Percentiles rank a stretch among this genome's conserved stretches.
phyloP scores from a whole-genome alignment of 2,888 invertebrate species.

The Brenthis hecate region DNA sequence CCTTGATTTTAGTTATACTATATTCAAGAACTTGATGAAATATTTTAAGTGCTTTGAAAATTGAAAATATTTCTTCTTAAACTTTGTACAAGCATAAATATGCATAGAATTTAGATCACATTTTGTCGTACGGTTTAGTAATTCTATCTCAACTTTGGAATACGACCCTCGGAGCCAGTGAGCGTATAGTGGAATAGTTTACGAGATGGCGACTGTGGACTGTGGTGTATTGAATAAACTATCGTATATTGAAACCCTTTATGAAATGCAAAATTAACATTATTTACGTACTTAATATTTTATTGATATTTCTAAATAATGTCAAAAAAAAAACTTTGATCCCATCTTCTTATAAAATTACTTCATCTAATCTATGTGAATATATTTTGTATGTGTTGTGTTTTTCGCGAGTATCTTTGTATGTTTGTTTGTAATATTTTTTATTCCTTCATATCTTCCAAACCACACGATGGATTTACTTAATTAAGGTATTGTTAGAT shows the following conservation, averaged over 20 bases:
- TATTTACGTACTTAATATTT: neutral
- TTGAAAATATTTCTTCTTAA: neutral
- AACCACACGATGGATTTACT: too few species aligned
- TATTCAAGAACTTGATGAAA: too few species aligned
- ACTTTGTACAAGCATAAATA: conserved; percentile 2
- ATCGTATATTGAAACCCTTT: neutral
- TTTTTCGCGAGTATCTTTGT: too few species aligned
- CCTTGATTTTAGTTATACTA: too few species aligned
- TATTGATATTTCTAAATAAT: neutral
- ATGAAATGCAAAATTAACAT: conserved; percentile 14
- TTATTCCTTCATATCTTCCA: too few species aligned
- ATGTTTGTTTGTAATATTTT: too few species aligned
- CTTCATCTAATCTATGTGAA: too few species aligned
- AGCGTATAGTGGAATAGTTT: conserved; percentile 19
- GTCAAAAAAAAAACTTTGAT: neutral
- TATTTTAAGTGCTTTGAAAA: neutral
- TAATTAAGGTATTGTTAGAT: too few species aligned
- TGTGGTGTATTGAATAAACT: conserved; percentile 16
- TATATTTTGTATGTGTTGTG: too few species aligned
- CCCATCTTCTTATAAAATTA: too few species aligned
- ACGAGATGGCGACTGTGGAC: conserved; percentile 1
- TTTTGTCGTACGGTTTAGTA: conserved; percentile 22
- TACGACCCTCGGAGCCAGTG: conserved; percentile 11
- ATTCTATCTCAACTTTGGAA: conserved; percentile 18
- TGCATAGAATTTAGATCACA: conserved; percentile 22